phyloP scores from a whole-genome alignment of 2,113 vertebrate species.

The Scortum barcoo region DNA sequence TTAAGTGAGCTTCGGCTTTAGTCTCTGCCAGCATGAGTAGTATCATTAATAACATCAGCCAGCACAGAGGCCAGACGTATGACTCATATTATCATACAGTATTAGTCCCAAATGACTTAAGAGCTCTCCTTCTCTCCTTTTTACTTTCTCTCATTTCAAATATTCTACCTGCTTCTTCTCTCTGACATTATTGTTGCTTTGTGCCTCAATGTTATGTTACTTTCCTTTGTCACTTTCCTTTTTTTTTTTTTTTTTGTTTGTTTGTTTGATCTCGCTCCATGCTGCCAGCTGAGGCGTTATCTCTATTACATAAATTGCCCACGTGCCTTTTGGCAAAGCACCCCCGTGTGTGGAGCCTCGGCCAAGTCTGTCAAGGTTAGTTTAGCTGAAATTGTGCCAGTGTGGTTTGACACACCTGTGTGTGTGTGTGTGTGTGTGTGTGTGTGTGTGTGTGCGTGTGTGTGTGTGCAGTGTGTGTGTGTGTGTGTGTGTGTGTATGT shows the following conservation, averaged over 20 bases:
- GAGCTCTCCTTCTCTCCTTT: neutral
- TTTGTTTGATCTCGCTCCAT: slow-evolving; percentile 15
- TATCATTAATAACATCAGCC: slow-evolving; percentile 11
- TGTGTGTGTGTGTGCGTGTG: slow-evolving; percentile 6
- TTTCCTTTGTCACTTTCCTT: too few species aligned
- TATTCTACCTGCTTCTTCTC: neutral
- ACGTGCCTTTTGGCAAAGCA: slow-evolving; percentile 68
- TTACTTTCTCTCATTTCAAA: neutral
- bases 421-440: slow-evolving; percentile 28
- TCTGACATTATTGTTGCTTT: neutral
- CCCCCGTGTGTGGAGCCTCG: slow-evolving; percentile 15
- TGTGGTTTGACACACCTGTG: slow-evolving; percentile 53
- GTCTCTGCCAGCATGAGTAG: neutral
- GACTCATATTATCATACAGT: slow-evolving; percentile 1
- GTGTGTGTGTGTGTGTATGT: too few species aligned
- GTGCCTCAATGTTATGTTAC: neutral
- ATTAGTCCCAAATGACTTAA: slow-evolving; percentile 1
- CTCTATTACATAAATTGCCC: slow-evolving; percentile 65
- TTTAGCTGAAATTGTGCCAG: slow-evolving; percentile 59
- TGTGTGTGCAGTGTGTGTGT: too few species aligned
- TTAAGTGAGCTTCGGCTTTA: neutral
- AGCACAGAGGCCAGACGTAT: neutral
- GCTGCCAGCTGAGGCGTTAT: slow-evolving; percentile 45
- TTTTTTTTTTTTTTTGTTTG: neutral
- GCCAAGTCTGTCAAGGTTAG: slow-evolving; percentile 80